A percentile compares a stretch with the other conserved stretches of the same genome.
phyloP scores from a whole-genome alignment of 23 tunicate species.

The Aplidium turbinatum region DNA sequence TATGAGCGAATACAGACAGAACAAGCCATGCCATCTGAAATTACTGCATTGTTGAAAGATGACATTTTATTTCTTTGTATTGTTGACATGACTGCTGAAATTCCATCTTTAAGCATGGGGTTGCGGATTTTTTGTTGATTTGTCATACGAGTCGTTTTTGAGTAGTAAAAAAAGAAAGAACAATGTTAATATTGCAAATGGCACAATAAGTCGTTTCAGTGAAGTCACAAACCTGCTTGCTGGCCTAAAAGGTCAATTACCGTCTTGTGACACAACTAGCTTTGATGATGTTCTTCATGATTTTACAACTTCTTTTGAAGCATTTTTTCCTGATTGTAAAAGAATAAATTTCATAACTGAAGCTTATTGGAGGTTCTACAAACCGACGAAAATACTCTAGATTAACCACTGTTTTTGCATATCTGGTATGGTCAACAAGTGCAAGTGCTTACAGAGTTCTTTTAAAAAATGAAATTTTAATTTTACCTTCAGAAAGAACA shows the following conservation, averaged over 20 bases:
- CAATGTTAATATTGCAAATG: neutral
- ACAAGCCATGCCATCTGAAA: neutral
- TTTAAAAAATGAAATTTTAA: constrained; percentile 9
- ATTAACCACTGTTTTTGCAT: constrained; percentile 5
- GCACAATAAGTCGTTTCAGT: constrained; percentile 5
- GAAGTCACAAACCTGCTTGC: constrained; percentile 9
- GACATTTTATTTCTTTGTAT: constrained; percentile 2
- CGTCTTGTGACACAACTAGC: neutral
- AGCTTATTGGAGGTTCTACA: neutral
- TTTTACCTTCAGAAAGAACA: constrained; percentile 24
- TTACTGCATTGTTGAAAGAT: constrained; percentile 7
- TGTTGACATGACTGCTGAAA: neutral
- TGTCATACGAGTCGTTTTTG: constrained; percentile 5
- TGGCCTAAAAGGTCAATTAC: neutral
- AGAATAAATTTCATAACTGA: neutral
- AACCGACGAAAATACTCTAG: neutral
- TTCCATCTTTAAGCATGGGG: constrained; percentile 10
- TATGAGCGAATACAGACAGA: constrained; percentile 11
- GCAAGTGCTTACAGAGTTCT: neutral
- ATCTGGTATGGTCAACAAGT: neutral
- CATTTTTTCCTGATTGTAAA: neutral
- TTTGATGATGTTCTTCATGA: constrained; percentile 1
- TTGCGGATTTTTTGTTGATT: constrained; percentile 12
- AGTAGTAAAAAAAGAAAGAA: neutral
- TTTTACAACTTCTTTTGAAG: neutral